phyloP scores from a whole-genome alignment of 2,113 vertebrate species.

The Thunnus thynnus region DNA sequence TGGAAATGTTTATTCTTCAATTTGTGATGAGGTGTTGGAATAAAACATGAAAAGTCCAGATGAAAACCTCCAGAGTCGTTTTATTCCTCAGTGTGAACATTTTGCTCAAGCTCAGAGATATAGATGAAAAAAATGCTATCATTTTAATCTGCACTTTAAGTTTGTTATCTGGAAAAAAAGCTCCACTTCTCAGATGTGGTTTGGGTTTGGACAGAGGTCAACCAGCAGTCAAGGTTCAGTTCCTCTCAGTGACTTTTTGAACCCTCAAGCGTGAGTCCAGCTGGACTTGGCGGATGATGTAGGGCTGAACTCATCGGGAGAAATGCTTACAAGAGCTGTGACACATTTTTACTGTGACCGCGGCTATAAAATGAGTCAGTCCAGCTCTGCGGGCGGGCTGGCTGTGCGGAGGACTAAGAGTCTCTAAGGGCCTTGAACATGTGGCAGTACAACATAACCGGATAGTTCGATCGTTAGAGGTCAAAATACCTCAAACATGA shows the following conservation, averaged over 20 bases:
- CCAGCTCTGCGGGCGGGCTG: slow-evolving; percentile 38
- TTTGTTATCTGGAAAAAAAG: slow-evolving; percentile 5
- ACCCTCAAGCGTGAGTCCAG: slow-evolving; percentile 15
- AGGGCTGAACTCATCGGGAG: slow-evolving; percentile 26
- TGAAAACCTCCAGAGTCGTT: not conserved
- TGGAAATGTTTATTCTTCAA: not conserved
- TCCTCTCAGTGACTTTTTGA: slow-evolving; percentile 62
- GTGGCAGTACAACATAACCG: slow-evolving; percentile 57
- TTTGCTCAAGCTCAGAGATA: not conserved
- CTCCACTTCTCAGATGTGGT: slow-evolving; percentile 2
- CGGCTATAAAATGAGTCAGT: slow-evolving; percentile 63
- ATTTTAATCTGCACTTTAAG: not conserved
- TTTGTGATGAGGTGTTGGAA: not conserved
- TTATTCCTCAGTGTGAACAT: not conserved
- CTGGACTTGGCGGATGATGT: slow-evolving; percentile 23
- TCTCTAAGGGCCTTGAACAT: slow-evolving; percentile 53
- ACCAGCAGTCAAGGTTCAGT: slow-evolving; percentile 53
- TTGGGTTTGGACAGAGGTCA: slow-evolving; percentile 38
- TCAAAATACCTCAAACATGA: slow-evolving; percentile 66
- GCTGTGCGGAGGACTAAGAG: slow-evolving; percentile 39
- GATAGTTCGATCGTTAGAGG: slow-evolving; percentile 30
- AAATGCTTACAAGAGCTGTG: slow-evolving; percentile 56
- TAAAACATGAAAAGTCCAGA: not conserved
- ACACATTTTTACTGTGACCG: slow-evolving; percentile 63
- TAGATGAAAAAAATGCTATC: not conserved